Conservation (phyloP, 2,888 invertebrate genomes). For the Lepas anatifera region DNA sequence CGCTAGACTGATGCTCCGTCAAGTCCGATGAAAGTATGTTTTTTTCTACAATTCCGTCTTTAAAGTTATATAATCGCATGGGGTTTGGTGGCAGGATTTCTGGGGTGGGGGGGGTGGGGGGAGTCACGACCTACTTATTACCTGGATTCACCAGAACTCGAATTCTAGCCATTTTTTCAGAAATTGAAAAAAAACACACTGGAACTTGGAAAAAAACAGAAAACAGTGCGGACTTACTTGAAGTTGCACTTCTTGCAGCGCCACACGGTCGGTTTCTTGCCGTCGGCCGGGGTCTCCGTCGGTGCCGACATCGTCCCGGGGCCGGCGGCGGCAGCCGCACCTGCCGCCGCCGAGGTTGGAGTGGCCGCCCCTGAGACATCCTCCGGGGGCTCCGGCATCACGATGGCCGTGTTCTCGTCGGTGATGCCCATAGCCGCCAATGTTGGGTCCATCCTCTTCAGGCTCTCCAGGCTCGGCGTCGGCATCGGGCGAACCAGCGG, state of each 20-base stretch:
- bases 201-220: too few species aligned
- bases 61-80: too few species aligned
- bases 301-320: neutral
- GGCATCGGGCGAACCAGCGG: neutral
- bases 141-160: too few species aligned
- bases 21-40: too few species aligned
- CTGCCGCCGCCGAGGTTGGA: conserved; percentile 1
- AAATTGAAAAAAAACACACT: too few species aligned
- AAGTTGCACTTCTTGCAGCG: conserved; percentile 84
- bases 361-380: too few species aligned
- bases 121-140: too few species aligned
- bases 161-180: too few species aligned
- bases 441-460: neutral
- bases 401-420: neutral
- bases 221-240: conserved; percentile 59
- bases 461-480: neutral
- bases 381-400: conserved; percentile 15
- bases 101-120: too few species aligned
- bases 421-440: conserved; percentile 8
- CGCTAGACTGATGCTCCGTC: too few species aligned
- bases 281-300: neutral
- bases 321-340: neutral
- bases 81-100: too few species aligned
- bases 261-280: conserved; percentile 37
- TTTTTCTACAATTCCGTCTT: too few species aligned